Evolutionary conservation across 2,888 invertebrate genomes (phyloP).

Genomic region (Dynastes tityus): DNA sequence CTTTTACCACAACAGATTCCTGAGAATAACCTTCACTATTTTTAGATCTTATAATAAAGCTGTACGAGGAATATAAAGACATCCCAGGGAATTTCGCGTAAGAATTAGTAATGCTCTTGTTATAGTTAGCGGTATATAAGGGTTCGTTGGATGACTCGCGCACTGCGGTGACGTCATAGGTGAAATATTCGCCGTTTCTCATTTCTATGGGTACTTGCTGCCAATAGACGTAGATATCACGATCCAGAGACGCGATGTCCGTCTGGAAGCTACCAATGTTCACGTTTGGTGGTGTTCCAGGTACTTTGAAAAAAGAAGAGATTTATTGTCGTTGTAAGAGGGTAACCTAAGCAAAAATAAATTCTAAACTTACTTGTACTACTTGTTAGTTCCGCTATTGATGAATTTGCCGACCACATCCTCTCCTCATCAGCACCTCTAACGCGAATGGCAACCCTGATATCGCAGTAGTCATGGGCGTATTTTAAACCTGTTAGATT

Average conservation of each 20-base stretch:
- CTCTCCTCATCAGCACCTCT: slow-evolving; percentile 72
- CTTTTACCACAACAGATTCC: slow-evolving; percentile 74
- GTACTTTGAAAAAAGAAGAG: slow-evolving; percentile 69
- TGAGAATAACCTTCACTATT: slow-evolving; percentile 77
- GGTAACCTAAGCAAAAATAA: slow-evolving; percentile 2
- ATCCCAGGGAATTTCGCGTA: slow-evolving; percentile 76
- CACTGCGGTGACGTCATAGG: slow-evolving; percentile 75
- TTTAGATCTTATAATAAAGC: slow-evolving; percentile 75
- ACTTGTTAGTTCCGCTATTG: slow-evolving; percentile 76
- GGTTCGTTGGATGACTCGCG: background rate
- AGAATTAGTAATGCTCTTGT: slow-evolving; percentile 70
- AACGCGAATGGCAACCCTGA: slow-evolving; percentile 80
- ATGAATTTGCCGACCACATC: slow-evolving; percentile 82
- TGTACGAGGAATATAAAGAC: slow-evolving; percentile 67
- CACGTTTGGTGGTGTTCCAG: slow-evolving; percentile 80
- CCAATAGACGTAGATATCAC: slow-evolving; percentile 85
- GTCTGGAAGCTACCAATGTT: slow-evolving; percentile 82
- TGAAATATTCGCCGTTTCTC: slow-evolving; percentile 83
- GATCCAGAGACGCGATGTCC: background rate
- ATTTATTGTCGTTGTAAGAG: background rate
- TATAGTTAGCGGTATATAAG: background rate
- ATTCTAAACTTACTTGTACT: slow-evolving; percentile 64
- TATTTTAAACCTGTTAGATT: slow-evolving; percentile 75
- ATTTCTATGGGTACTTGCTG: slow-evolving; percentile 79
- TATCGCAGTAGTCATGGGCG: slow-evolving; percentile 81